These are phyloP conservation scores for Meteorus cinctellus DNA, from an alignment of 2,888 invertebrate genomes.

Conservation along the genomic window DNA sequence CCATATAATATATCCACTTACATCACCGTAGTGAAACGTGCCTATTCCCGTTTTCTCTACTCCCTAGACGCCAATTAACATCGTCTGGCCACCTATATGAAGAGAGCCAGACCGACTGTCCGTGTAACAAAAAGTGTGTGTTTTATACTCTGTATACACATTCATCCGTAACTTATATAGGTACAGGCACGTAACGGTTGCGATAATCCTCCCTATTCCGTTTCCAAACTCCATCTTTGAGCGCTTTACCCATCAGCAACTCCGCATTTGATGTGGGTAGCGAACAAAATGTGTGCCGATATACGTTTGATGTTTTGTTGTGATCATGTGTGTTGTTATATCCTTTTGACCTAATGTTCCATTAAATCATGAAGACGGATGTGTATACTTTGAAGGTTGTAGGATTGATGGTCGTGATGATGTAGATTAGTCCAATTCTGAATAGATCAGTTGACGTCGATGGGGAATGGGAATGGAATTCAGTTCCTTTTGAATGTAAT, in stretches of 20 bases:
- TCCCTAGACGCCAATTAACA: constrained; percentile 26
- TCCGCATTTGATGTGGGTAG: neutral
- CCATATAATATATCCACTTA: constrained; percentile 9
- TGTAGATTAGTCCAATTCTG: no score
- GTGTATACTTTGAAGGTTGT: no score
- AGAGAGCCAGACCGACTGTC: neutral
- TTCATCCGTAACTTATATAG: neutral
- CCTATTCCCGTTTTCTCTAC: neutral
- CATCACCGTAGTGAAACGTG: constrained; percentile 20
- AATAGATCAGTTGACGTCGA: no score
- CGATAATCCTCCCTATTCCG: neutral
- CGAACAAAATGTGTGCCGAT: neutral
- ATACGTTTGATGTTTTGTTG: neutral
- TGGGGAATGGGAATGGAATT: no score
- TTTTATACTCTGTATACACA: neutral
- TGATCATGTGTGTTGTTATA: neutral
- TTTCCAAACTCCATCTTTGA: neutral
- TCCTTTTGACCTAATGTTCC: neutral
- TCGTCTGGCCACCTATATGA: constrained; percentile 13
- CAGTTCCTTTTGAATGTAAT: no score
- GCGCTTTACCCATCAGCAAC: neutral
- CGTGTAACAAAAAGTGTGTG: neutral
- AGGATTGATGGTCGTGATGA: no score
- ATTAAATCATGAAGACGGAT: no score
- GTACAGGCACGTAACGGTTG: neutral